Conservation (phyloP, 2,797 vertebrate species). For the Buceros bicornis region DNA sequence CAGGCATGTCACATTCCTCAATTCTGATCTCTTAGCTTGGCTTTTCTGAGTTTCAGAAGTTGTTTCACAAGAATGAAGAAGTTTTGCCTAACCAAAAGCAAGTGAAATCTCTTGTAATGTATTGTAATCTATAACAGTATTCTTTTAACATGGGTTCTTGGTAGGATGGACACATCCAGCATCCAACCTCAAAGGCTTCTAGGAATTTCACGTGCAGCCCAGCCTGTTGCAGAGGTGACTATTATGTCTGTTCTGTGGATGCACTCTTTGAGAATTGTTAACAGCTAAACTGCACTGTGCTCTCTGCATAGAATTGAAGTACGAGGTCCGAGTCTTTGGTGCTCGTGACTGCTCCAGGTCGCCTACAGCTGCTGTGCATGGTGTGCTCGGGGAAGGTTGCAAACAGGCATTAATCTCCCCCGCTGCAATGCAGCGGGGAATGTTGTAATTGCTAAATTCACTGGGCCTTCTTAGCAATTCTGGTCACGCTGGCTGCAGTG, state of each 20-base stretch:
- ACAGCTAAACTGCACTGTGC: neutral
- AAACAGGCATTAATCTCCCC: neutral
- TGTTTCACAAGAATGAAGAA: neutral
- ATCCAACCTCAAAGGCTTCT: neutral
- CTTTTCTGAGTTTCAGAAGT: neutral
- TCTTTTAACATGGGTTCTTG: neutral
- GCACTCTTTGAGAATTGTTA: rapidly evolving
- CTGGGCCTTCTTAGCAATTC: neutral
- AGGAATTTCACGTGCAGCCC: rapidly evolving
- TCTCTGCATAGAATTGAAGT: rapidly evolving
- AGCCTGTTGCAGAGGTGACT: neutral
- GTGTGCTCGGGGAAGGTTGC: neutral
- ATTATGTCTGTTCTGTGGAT: rapidly evolving
- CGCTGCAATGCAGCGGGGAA: neutral
- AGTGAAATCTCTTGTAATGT: neutral
- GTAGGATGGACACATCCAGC: rapidly evolving
- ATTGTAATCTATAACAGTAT: rapidly evolving
- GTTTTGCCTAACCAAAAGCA: neutral
- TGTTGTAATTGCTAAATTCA: neutral
- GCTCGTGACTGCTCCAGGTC: neutral
- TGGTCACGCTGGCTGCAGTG: neutral
- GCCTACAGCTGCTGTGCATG: rapidly evolving
- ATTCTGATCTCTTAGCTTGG: neutral
- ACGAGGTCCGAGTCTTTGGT: rapidly evolving
- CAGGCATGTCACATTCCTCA: neutral